Base-by-base conservation (phyloP, 2,113 vertebrate species). In the Fukomys damarensis region DNA sequence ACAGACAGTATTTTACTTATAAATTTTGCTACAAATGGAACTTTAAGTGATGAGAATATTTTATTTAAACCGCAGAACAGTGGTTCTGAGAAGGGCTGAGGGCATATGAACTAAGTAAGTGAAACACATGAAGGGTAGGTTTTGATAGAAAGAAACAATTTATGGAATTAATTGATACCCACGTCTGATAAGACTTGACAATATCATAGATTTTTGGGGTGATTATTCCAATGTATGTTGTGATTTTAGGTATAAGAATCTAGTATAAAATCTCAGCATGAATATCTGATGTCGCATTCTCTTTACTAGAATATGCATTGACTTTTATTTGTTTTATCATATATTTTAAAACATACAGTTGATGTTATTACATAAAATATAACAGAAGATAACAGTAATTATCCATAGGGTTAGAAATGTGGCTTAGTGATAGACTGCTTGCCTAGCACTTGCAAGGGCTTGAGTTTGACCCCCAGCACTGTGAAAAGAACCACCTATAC, bases 241-340 rank as follows among this genome's bases (percentile, higher is more conserved):
- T 72, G 54, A 93, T 79, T 91, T 56, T 87, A 66, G 41, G 3
- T 59, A 0, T 63, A 95, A 74, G 19, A 89, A 63, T 49, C 22
- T 81, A 93, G 22, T 70, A 61, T 92, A 66, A 68, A 58, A 32
- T 54, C 22, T 81, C 41, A 41, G 54, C 49, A 22, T 61, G 70
- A 83, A 95, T 85, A 82, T 88, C 28, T 72, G 91, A 24, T 85
- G 72, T 81, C 72, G 89, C 6, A 32, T 83, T 68, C 92, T 63
- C 49, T 46, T 82, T 76, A 38, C 41, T 70, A 16, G 46, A n/a
- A 70, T 72, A 16, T 17, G 43, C 26, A 66, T 70, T 66, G 52
- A 32, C 38, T 70, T 91, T 54, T 79, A 28, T 93, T 76, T 74
- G 43, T 63, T 80, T 59, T 94, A 90, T 72, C 74, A 16, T n/a